A percentile compares a stretch with the other conserved stretches of the same genome.
phyloP scores from a whole-genome alignment of 1,140 invertebrate genomes.

The Nasonia giraulti region DNA sequence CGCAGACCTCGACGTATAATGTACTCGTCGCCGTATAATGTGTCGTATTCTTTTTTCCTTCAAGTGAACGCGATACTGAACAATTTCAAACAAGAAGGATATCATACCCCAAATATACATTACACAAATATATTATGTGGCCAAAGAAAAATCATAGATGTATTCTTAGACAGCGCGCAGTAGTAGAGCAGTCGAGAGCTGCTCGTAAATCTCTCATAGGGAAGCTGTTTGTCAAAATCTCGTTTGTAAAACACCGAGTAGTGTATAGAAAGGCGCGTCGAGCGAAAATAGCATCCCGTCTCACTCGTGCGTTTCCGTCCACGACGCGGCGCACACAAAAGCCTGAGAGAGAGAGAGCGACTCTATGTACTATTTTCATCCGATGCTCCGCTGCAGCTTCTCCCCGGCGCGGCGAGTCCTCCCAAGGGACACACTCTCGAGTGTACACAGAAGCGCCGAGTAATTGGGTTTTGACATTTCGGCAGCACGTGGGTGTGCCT shows the following conservation, averaged over 20 bases:
- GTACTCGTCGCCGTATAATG: too few relatives aligned
- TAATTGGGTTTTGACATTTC: conserved; percentile 69
- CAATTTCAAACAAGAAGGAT: too few relatives aligned
- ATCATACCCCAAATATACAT: too few relatives aligned
- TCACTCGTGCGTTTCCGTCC: not conserved
- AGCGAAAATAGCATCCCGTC: conserved; percentile 14
- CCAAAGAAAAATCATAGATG: not conserved
- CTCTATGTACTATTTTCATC: not conserved
- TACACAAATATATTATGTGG: not conserved
- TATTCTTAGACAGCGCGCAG: not conserved
- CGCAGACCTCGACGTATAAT: too few relatives aligned
- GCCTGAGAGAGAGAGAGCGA: too few relatives aligned
- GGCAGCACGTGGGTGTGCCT: conserved; percentile 48
- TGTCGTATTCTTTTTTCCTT: too few relatives aligned
- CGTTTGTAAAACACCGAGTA: conserved; percentile 30
- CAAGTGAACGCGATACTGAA: too few relatives aligned
- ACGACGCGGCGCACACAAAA: not conserved
- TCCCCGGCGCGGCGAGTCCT: conserved; percentile 27
- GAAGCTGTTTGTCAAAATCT: conserved; percentile 7
- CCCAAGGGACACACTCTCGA: conserved; percentile 59
- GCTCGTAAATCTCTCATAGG: not conserved
- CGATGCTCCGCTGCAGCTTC: not conserved
- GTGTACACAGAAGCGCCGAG: conserved; percentile 59
- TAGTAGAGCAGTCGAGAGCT: too few relatives aligned
- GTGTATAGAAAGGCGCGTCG: not conserved